phyloP scores from a whole-genome alignment of 2,888 invertebrate species.

The Beris morrisii region DNA sequence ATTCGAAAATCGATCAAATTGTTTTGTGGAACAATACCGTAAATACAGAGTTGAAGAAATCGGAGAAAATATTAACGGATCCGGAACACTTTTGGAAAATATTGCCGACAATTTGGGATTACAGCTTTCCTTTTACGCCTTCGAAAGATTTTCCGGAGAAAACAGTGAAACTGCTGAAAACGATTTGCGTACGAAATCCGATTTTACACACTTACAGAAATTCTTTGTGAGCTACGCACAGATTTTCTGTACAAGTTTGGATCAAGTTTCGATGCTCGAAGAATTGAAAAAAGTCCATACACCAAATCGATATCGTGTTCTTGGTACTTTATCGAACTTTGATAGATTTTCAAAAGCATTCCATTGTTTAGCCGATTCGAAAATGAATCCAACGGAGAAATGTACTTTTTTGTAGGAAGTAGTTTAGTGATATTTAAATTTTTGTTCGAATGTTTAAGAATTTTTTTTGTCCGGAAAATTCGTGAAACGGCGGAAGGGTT shows the following conservation, averaged over 20 bases:
- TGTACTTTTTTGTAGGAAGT: constrained; percentile 16
- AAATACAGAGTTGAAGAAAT: background rate
- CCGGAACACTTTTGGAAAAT: constrained; percentile 24
- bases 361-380: constrained; percentile 23
- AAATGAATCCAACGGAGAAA: constrained; percentile 31
- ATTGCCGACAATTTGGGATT: constrained; percentile 27
- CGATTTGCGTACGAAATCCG: background rate
- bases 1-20: background rate
- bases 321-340: constrained; percentile 29
- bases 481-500: no score
- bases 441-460: no score
- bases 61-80: constrained; percentile 8
- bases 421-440: background rate
- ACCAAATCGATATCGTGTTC: constrained; percentile 23
- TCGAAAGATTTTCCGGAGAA: constrained; percentile 4
- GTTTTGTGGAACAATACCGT: background rate
- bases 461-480: no score
- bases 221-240: constrained; percentile 28
- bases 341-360: constrained; percentile 21
- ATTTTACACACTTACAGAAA: constrained; percentile 15
- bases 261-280: background rate
- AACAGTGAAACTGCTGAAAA: background rate
- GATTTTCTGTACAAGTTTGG: constrained; percentile 4
- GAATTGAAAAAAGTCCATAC: constrained; percentile 5
- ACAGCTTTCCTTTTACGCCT: constrained; percentile 14